Evolutionary conservation across 2,888 invertebrate species (phyloP), one percentile per base, ranked within the genome.

Genomic region (Hybos culiciformis): DNA sequence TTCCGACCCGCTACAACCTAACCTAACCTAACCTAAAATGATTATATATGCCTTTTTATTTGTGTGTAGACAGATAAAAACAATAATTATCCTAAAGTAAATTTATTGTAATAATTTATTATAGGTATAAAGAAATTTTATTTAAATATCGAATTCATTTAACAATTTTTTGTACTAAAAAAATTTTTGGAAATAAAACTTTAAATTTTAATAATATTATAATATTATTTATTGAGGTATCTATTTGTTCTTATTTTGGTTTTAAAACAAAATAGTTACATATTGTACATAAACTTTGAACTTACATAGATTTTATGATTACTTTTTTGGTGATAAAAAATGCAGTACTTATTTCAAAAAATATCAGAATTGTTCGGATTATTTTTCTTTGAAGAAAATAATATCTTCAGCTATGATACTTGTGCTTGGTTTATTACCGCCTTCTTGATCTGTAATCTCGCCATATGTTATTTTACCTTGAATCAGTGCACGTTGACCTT

Each of bases 351-450:
- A 12, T 12, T 29, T 29, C 26, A 26, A 2, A 8, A 32, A 17
- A 32, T 2, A n/a, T 21, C 19, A 20, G n/a, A 26, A 26, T 4
- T 29, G 5, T 5, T 6, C n/a, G 12, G 4, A 18, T 4, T n/a
- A 20, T 21, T 41, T 42, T 42, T 64, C 63, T 23, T 80, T 75
- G 66, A 88, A 82, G 62, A 88, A 88, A 57, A 90, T 79, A 2
- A 91, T 73, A 58, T 91, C 88, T 57, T 91, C 88, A 9, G 91
- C 91, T 52, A 88, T 76, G 41, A 92, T 75, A 20, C 85, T 79
- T 2, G 85, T 83, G n/a, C 83, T 80, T 12, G 74, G 67, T 60
- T 75, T 74, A 11, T 75, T 62, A 56, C 74, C 75, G 14, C 88
- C 90, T 55, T 79, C 77, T 50, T 82, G 80, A 53, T 83, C 78